Base-by-base conservation (phyloP, 1,140 invertebrate species). In the Anastrepha obliqua region DNA sequence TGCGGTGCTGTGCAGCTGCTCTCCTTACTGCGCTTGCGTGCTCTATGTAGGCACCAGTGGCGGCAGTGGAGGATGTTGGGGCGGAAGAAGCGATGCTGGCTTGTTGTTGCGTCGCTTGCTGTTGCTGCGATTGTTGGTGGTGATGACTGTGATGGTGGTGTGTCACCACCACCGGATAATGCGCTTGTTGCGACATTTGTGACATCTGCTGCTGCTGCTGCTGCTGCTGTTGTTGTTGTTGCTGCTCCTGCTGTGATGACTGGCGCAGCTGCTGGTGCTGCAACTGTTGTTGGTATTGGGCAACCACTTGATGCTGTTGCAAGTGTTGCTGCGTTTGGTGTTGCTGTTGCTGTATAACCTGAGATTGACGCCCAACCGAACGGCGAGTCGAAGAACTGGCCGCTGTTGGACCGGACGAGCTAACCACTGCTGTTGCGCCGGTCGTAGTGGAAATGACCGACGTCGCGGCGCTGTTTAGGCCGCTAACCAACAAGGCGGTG, bases 101-200 rank as follows among this genome's bases (percentile, higher is more conserved):
- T 47, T 87, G 51, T 55, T 51, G 86, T 65, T 64, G 87, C 74
- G 65, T 62, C 8, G n/a, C 51, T 87, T 87, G 65, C 47, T 91
- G 93, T 70, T 91, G 93, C 88, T 91, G 92, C 85, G 89, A 90
- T 70, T 89, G 89, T n/a, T 87, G 87, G 39, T 88, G 87, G 67
- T 86, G 91, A 86, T 86, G 89, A 78, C 88, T 86, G 62, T 90
- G 93, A 81, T 92, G 94, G 88, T 92, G 91, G 64, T 90, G 74
- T 17, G 81, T 29, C 3, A 88, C 85, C 5, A 87, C 87, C 62
- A 92, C 90, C 59, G 92, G 92, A 90, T 93, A 93, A 87, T 92
- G 90, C 15, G 92, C 92, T 86, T 93, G 92, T 88, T 93, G 92
- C 81, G 92, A 93, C 92, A 93, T 92, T 89, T 93, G 92, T 88